A percentile compares a stretch with the other conserved stretches of the same genome.
These are phyloP conservation scores for Melanerpes formicivorus DNA, from an alignment of 2,113 vertebrate genomes.

Conservation along the genomic window DNA sequence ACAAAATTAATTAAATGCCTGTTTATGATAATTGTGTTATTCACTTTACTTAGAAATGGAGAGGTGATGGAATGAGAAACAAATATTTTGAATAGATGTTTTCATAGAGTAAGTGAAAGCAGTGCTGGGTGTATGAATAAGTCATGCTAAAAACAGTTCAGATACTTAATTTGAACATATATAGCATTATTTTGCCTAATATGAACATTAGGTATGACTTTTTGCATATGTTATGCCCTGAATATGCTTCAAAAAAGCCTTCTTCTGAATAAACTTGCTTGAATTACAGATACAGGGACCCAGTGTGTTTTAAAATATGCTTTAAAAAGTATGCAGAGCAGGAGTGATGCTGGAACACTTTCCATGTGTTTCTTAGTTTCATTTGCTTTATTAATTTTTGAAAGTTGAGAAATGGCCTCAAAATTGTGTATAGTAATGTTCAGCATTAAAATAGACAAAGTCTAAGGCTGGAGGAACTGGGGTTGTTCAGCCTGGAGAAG, in stretches of 20 bases:
- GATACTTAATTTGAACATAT: neutral
- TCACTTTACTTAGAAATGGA: conserved; percentile 31
- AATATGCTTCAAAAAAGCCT: neutral
- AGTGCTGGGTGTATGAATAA: conserved; percentile 8
- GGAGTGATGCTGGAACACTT: neutral
- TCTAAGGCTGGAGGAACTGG: neutral
- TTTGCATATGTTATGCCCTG: neutral
- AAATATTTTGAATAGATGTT: conserved; percentile 54
- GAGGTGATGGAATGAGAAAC: conserved; percentile 43
- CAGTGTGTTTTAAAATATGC: neutral
- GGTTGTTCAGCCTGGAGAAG: too few species aligned
- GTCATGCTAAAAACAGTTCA: neutral
- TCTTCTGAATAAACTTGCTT: conserved; percentile 16
- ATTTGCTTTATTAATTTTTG: neutral
- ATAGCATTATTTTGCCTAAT: conserved; percentile 14
- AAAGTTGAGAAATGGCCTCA: neutral
- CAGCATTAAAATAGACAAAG: neutral
- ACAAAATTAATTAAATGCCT: conserved; percentile 25
- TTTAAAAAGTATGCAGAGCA: neutral
- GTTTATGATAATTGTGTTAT: conserved; percentile 37
- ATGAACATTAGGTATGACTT: neutral
- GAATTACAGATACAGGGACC: neutral
- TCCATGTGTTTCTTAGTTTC: neutral
- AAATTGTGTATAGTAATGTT: neutral
- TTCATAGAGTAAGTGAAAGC: neutral